These are phyloP conservation scores for Leptinotarsa defecta DNA, from an alignment of 1,140 invertebrate species.

Conservation along the genomic window DNA sequence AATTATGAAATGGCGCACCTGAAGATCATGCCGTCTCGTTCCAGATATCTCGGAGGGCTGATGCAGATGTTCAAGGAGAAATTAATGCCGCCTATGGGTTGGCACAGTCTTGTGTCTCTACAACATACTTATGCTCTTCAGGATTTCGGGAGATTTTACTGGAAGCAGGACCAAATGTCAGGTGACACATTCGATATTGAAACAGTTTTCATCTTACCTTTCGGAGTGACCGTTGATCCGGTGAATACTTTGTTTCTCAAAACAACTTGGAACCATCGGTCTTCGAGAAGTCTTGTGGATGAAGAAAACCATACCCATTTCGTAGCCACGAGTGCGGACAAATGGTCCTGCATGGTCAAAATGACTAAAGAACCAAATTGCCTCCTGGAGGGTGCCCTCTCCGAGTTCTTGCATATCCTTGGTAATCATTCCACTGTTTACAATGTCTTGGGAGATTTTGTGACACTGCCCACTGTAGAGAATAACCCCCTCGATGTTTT, in stretches of 20 bases:
- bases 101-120: conserved; percentile 75
- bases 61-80: conserved; percentile 81
- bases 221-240: conserved; percentile 84
- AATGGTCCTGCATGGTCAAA: conserved; percentile 72
- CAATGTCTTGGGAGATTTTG: conserved; percentile 64
- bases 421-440: conserved; percentile 58
- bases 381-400: conserved; percentile 64
- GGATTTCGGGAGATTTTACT: conserved; percentile 69
- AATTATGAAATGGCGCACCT: conserved; percentile 90
- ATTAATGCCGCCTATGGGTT: conserved; percentile 65
- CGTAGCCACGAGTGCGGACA: conserved; percentile 81
- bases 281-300: conserved; percentile 86
- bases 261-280: conserved; percentile 85
- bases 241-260: conserved; percentile 77
- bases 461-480: conserved; percentile 33
- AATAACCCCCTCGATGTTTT: conserved; percentile 60
- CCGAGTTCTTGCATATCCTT: conserved; percentile 62
- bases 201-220: conserved; percentile 69
- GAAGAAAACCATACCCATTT: conserved; percentile 86
- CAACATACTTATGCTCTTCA: conserved; percentile 82
- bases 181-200: conserved; percentile 65
- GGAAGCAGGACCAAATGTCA: conserved; percentile 74
- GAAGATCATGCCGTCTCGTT: conserved; percentile 78
- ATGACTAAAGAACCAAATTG: conserved; percentile 66
- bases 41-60: conserved; percentile 79